Base-by-base conservation (phyloP, 2,113 vertebrate genomes). In the Coracopsis vasa region DNA sequence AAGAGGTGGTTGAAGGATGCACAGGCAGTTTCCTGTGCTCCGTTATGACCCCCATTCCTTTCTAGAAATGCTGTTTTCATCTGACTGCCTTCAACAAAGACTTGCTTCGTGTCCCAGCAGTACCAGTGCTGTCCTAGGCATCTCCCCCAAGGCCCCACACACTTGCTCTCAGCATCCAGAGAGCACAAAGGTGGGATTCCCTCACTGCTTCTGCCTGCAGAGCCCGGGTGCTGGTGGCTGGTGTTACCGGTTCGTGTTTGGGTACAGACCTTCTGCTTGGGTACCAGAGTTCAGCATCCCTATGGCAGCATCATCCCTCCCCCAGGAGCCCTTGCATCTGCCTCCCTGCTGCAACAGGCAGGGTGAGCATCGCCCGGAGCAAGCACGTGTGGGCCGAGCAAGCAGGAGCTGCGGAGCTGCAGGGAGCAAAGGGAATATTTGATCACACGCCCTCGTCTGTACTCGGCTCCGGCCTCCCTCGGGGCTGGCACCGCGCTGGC, bases 341-440 rank as follows among this genome's bases (percentile, higher is more conserved):
- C 62, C 86, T 47, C n/a, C 45, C 0, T 23, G 73, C 90, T 19
- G 42, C 16, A 6, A 6, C 23, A 13, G 33, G 72, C 6, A 5
- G 31, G 53, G 64, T 3, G 45, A 65, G 86, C 10, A 2, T 3
- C 75, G 0, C 75, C 3, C 6, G 2, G 80, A 60, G 75, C 77
- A 2, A 66, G 72, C 67, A 25, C 29, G 6, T 48, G 10, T 4
- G 9, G 50, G 67, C 24, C 2, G 2, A 69, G 86, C 80, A 1
- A 16, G 45, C 10, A 0, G 60, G 69, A 78, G 90, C 35, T 6
- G 9, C 4, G 50, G 65, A 29, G 82, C 91, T 90, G 91, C 90
- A 45, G 42, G 91, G 86, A 96, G 78, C 1, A 97, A 98, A 98
- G 92, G 91, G 97, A 98, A 98, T 98, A 96, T 97, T 92, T 97